phyloP scores from a whole-genome alignment of 30 jellyfish, hydroid and myxozoan genomes.

The Catostylus mosaicus region DNA sequence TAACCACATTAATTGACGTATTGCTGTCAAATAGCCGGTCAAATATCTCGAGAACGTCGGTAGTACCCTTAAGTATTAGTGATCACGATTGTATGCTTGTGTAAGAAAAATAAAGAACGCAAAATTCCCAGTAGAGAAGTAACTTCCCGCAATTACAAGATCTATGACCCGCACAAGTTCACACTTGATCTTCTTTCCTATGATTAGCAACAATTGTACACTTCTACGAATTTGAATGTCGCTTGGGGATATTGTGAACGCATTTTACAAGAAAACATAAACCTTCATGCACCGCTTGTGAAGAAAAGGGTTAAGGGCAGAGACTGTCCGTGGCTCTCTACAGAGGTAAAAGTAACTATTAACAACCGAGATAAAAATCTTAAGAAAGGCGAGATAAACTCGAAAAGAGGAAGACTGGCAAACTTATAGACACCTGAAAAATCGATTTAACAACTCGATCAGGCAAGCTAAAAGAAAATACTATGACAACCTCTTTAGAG shows the following conservation, averaged over 20 bases:
- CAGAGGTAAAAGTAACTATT: conserved; percentile 25
- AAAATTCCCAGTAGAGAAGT: conserved; percentile 34
- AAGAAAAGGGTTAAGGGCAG: conserved; percentile 56
- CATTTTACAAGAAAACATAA: not conserved
- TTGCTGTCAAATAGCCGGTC: conserved; percentile 22
- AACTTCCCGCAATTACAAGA: conserved; percentile 51
- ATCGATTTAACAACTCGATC: conserved; percentile 28
- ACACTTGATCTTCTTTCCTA: conserved; percentile 1
- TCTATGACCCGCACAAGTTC: conserved; percentile 11
- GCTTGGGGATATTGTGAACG: conserved; percentile 11
- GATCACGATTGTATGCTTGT: conserved; percentile 29
- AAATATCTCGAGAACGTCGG: conserved; percentile 21
- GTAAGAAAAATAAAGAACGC: not conserved
- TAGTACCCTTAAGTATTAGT: conserved; percentile 21
- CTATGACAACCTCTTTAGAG: conserved; percentile 26
- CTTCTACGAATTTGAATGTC: conserved; percentile 16
- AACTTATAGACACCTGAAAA: not conserved
- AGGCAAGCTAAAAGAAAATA: conserved; percentile 16
- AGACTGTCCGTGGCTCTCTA: conserved; percentile 65
- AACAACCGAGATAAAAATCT: conserved; percentile 45
- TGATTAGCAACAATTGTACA: conserved; percentile 38
- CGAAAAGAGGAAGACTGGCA: conserved; percentile 4
- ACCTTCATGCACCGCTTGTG: conserved; percentile 61
- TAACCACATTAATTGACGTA: conserved; percentile 16
- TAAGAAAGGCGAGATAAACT: conserved; percentile 34